Evolutionary conservation across 2,888 invertebrate genomes (phyloP).

Genomic region (Epistrophe grossulariae): DNA sequence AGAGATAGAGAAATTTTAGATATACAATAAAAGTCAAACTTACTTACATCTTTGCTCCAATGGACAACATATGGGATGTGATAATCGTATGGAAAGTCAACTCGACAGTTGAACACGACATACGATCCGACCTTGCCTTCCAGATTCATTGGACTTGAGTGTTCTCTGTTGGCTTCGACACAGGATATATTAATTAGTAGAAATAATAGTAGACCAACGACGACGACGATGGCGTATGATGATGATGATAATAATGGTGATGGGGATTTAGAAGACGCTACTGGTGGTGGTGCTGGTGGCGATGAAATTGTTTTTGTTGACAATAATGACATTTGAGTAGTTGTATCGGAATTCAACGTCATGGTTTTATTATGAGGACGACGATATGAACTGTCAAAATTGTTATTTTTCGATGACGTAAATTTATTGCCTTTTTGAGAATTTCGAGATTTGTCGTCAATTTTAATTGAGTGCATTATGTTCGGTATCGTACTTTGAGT

Average conservation of each 20-base stretch:
- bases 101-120: slow-evolving; percentile 84
- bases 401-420: slow-evolving; percentile 25
- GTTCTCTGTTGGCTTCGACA: slow-evolving; percentile 80
- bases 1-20: not conserved
- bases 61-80: slow-evolving; percentile 93
- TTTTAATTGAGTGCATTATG: slow-evolving; percentile 26
- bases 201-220: slow-evolving; percentile 76
- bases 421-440: slow-evolving; percentile 19
- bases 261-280: slow-evolving; percentile 28
- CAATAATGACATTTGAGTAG: slow-evolving; percentile 46
- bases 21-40: slow-evolving; percentile 61
- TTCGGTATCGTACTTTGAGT: slow-evolving; percentile 29
- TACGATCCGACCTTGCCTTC: slow-evolving; percentile 84
- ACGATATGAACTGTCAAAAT: slow-evolving; percentile 16
- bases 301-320: slow-evolving; percentile 51
- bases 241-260: slow-evolving; percentile 49
- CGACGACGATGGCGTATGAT: slow-evolving; percentile 37
- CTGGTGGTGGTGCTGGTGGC: slow-evolving; percentile 15
- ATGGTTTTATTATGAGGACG: slow-evolving; percentile 39
- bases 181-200: slow-evolving; percentile 83
- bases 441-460: slow-evolving; percentile 44
- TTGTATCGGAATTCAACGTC: slow-evolving; percentile 38
- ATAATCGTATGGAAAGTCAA: slow-evolving; percentile 94
- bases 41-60: slow-evolving; percentile 95
- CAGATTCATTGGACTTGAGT: slow-evolving; percentile 80